Conservation (phyloP, 37 sponge, comb jelly and placozoan genomes). For the Eunapius fragilis region DNA sequence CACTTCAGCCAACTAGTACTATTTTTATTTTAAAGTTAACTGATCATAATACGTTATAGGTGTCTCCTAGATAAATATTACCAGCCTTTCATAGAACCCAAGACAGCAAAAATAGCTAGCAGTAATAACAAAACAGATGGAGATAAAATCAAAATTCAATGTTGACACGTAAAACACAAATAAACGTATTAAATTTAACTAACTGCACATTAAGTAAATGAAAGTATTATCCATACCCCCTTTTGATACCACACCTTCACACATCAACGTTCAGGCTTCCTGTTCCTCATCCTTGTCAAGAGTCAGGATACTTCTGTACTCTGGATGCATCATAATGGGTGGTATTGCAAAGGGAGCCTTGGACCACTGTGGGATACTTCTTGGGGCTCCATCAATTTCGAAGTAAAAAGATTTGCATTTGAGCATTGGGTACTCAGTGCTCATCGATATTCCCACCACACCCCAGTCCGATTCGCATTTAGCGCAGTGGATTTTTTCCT, state of each 20-base stretch:
- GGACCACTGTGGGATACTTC: conserved; percentile 45
- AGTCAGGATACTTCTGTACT: neutral
- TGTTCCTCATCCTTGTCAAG: neutral
- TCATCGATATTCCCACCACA: conserved; percentile 13
- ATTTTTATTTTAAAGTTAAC: no score
- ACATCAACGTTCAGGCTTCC: conserved; percentile 4
- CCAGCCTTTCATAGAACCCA: no score
- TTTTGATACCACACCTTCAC: neutral
- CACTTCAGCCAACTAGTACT: no score
- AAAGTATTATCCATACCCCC: no score
- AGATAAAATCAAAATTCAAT: no score
- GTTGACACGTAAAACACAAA: no score
- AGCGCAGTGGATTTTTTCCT: conserved; percentile 40
- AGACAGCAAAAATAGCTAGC: no score
- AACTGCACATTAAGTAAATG: no score
- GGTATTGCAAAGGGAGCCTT: conserved; percentile 45
- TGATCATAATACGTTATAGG: no score
- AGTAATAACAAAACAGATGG: no score
- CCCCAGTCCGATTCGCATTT: conserved; percentile 57
- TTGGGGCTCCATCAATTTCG: neutral
- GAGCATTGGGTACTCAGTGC: conserved; percentile 25
- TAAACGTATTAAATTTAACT: no score
- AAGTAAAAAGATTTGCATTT: conserved; percentile 61
- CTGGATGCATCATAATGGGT: neutral
- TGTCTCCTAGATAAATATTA: no score